Conservation (phyloP, 2,888 invertebrate species). For the Patella pellucida region DNA sequence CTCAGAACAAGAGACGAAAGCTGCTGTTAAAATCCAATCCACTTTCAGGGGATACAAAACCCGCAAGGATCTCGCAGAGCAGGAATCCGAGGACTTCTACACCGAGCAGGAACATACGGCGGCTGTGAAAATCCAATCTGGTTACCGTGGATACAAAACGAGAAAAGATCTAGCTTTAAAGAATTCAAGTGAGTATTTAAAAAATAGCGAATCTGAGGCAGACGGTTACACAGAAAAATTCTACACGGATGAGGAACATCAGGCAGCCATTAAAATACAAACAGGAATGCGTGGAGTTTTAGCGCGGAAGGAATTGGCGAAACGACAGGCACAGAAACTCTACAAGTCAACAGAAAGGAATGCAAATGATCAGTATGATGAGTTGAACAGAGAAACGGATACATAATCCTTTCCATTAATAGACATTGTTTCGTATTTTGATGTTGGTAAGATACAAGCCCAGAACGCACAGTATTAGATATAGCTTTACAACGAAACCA, state of each 20-base stretch:
- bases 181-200: slow-evolving; percentile 17
- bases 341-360: neutral
- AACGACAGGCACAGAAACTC: neutral
- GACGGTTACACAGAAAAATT: neutral
- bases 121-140: slow-evolving; percentile 42
- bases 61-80: neutral
- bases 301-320: slow-evolving; percentile 11
- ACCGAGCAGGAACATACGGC: slow-evolving; percentile 30
- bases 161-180: slow-evolving; percentile 26
- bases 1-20: neutral
- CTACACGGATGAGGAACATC: neutral
- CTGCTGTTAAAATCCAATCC: neutral
- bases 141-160: slow-evolving; percentile 35
- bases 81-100: slow-evolving; percentile 10
- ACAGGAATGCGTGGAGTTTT: slow-evolving; percentile 9
- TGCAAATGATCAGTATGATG: neutral
- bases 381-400: too few relatives aligned
- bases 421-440: too few relatives aligned
- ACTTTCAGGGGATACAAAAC: neutral
- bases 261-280: slow-evolving; percentile 15
- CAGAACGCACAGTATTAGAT: too few relatives aligned
- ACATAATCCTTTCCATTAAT: too few relatives aligned
- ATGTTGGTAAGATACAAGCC: too few relatives aligned
- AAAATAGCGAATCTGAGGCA: neutral
- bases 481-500: too few relatives aligned